A percentile compares a stretch with the other conserved stretches of the same genome.
phyloP scores from a whole-genome alignment of 1,140 invertebrate species.

The Neocloeon triangulifer region DNA sequence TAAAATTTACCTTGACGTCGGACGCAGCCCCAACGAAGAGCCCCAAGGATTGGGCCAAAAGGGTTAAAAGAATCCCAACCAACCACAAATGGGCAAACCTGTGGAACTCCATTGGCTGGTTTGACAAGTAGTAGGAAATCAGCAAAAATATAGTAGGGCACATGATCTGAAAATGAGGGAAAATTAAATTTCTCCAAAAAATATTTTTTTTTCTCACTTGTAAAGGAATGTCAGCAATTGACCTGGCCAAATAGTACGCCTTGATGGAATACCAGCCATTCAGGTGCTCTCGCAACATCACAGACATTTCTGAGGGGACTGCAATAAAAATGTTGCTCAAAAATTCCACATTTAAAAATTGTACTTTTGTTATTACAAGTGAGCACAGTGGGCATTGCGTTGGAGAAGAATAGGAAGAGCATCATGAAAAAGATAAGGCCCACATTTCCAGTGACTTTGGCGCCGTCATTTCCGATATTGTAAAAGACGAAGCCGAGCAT shows the following conservation, averaged over 20 bases:
- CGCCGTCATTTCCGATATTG: conserved; percentile 54
- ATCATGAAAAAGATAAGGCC: conserved; percentile 65
- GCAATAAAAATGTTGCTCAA: too few species aligned
- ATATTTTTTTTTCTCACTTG: conserved; percentile 43
- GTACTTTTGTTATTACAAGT: conserved; percentile 42
- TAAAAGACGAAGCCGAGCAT: conserved; percentile 61
- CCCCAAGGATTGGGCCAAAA: conserved; percentile 58
- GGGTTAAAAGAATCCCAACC: conserved; percentile 41
- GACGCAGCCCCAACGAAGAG: conserved; percentile 49
- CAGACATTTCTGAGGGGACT: conserved; percentile 67
- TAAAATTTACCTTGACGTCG: conserved; percentile 28
- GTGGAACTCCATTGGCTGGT: conserved; percentile 41
- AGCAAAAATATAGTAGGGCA: conserved; percentile 49
- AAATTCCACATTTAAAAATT: conserved; percentile 7
- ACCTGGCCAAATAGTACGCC: conserved; percentile 63
- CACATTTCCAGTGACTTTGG: conserved; percentile 51
- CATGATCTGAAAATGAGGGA: conserved; percentile 24
- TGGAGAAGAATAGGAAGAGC: conserved; percentile 67
- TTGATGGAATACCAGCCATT: conserved; percentile 77
- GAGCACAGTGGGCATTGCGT: conserved; percentile 69
- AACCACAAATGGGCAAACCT: conserved; percentile 44
- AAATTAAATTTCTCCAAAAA: too few species aligned
- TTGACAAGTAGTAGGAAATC: conserved; percentile 60
- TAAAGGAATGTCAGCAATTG: conserved; percentile 65
- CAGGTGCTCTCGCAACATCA: conserved; percentile 64